Evolutionary conservation across 2,113 vertebrate species (phyloP), one percentile per base, ranked within the genome.

Genomic region (Clarias macrocephalus): DNA sequence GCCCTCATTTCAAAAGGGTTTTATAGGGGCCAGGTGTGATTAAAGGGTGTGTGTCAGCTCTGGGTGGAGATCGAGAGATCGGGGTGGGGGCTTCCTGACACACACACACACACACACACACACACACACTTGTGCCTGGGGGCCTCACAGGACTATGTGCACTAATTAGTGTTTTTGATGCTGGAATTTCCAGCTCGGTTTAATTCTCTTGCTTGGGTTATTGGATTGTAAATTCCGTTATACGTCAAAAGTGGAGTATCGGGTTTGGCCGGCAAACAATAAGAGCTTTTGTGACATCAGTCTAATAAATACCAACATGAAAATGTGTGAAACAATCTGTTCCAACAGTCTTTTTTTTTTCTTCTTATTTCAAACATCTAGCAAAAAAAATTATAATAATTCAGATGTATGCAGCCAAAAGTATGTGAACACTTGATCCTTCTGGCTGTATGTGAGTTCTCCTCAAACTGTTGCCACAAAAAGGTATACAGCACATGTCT

Each of bases 11-110:
- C 65, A 84, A 42, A 84, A 33, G 65, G n/a, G 57, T 70, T 70
- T 65, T 82, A 82, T 65, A 82, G 80, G 63, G 60, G 60, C 80
- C 80, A 84, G 57, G 82, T 70, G 82, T 84, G 65, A 70, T 70
- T 33, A 62, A 48, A 18, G n/a, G 65, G 82, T 56, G 82, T 83
- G 65, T 70, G 82, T 42, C 48, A 8, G 6, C 56, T 56, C 28
- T 56, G n/a, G 63, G 42, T 1, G 80, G 79, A 65, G 23, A 48
- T n/a, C n/a, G 80, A 65, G 80, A 33, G 37, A 18, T 0, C 8
- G 60, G 60, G 5, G 63, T 11, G 73, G 75, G 48, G 48, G 80
- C 57, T 81, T 62, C 57, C 57, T 81, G 79, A 37, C 33, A 48
- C 72, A 75, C 37, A 75, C 37, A 48, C 72, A 75, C 72, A 37